Evolutionary conservation across 2,888 invertebrate species (phyloP).

Genomic region (Scaeva pyrastri): DNA sequence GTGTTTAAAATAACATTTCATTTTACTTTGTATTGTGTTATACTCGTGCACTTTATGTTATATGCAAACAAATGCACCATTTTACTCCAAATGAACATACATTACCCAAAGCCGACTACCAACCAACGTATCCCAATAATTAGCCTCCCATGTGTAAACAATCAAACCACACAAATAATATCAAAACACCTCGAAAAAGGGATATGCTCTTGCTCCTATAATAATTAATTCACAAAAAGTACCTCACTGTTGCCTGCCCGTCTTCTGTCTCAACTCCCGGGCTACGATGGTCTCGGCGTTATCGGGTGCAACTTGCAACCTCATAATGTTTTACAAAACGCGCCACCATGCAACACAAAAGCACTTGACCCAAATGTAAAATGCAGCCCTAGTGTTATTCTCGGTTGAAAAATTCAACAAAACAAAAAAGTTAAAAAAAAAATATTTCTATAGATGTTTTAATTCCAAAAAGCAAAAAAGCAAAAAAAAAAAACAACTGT

Average conservation of each 20-base stretch:
- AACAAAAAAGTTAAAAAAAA: neutral
- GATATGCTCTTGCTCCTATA: too few species aligned
- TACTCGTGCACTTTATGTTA: constrained; percentile 46
- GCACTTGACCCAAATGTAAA: constrained; percentile 72
- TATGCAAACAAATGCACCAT: constrained; percentile 55
- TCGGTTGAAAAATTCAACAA: neutral
- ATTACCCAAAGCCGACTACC: too few species aligned
- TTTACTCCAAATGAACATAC: constrained; percentile 38
- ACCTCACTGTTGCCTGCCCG: constrained; percentile 1
- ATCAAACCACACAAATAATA: constrained; percentile 39
- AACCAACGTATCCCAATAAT: constrained; percentile 53
- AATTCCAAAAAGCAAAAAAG: constrained; percentile 52
- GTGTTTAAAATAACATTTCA: neutral
- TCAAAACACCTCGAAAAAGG: constrained; percentile 52
- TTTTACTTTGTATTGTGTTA: constrained; percentile 39
- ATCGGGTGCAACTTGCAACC: constrained; percentile 40
- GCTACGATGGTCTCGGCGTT: neutral
- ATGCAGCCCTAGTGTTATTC: neutral
- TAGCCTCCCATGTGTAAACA: constrained; percentile 41
- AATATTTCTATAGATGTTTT: constrained; percentile 28
- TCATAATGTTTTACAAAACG: constrained; percentile 59
- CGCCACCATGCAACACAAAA: constrained; percentile 27
- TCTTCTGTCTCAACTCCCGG: neutral
- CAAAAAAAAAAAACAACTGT: neutral
- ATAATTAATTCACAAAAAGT: constrained; percentile 63